Conservation (phyloP, 2,113 vertebrate species). For the Nipponia nippon region DNA sequence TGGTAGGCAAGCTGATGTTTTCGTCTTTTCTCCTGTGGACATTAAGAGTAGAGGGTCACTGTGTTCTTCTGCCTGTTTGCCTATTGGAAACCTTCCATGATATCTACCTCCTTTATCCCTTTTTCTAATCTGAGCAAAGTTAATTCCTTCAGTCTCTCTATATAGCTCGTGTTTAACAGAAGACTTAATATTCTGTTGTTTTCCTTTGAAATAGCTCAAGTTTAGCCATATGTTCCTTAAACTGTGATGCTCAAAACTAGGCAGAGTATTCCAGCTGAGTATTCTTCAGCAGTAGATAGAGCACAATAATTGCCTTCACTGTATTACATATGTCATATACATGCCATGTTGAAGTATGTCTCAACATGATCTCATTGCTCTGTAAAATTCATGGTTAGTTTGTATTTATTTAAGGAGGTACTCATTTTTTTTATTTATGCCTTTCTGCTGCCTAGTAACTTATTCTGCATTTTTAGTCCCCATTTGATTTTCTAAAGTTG, state of each 20-base stretch:
- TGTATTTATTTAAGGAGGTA: not conserved
- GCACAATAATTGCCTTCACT: not conserved
- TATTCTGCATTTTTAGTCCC: not conserved
- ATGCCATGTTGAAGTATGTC: not conserved
- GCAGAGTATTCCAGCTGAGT: not conserved
- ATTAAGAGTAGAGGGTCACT: not conserved
- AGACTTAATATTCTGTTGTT: not conserved
- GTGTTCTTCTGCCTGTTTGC: not conserved
- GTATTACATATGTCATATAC: not conserved
- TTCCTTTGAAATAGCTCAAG: not conserved
- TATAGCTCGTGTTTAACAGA: not conserved
- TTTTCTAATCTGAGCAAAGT: not conserved
- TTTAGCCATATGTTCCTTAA: not conserved
- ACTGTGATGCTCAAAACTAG: not conserved
- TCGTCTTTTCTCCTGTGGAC: not conserved
- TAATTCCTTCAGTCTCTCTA: not conserved
- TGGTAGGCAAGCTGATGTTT: not conserved
- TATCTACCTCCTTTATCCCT: not conserved
- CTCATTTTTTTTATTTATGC: not conserved
- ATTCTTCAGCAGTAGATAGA: not conserved
- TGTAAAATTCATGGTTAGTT: not conserved
- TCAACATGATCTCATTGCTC: not conserved
- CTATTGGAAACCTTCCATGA: not conserved
- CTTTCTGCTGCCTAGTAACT: not conserved
- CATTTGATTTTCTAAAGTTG: not conserved